Evolutionary conservation across 2,888 invertebrate species (phyloP), one percentile per base, ranked within the genome.

Genomic region (Mactromeris polynyma): DNA sequence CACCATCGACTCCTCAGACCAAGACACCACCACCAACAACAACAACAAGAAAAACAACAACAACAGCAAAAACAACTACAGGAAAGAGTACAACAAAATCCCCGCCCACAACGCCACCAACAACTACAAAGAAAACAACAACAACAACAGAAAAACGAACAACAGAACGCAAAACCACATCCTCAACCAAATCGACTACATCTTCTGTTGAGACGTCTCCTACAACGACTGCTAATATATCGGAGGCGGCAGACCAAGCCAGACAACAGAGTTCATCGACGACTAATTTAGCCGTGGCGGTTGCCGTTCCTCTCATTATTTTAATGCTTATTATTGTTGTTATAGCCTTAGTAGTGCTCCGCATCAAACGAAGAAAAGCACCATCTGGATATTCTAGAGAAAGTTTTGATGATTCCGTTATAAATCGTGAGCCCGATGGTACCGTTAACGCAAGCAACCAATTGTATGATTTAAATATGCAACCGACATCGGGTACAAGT

Each of bases 391-490:
- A 94, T 86, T 92, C 92, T 9, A 93, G 93, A 73, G 94, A 95
- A 83, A 92, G 93, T 54, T 94, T 95, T 90, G 93, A 94, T 85
- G 93, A 93, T 81, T 94, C 94, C 36, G 90, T 94, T n/a, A 91
- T 94, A 21, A 92, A 92, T 54, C 90, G 93, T 54, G 91, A 92
- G 33, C 82, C 87, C 9, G 95, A 95, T 82, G 95, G 95, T 2
- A 93, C 94, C 69, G 85, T 95, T 14, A 90, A 92, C 33, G 94
- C 94, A 69, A 93, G 93, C 42, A 95, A 95, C 89, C 94, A 94
- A 83, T 86, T 95, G 87, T 95, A 93, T 90, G 95, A 94, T 81
- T 89, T 94, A 73, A 89, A 90, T 69, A 85, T 91, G 9, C 90
- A 91, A 26, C 90, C 91, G 36, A 82, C 91, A 11, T 78, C 86